phyloP scores from a whole-genome alignment of 2,113 vertebrate species.

The Triplophysa rosa region DNA sequence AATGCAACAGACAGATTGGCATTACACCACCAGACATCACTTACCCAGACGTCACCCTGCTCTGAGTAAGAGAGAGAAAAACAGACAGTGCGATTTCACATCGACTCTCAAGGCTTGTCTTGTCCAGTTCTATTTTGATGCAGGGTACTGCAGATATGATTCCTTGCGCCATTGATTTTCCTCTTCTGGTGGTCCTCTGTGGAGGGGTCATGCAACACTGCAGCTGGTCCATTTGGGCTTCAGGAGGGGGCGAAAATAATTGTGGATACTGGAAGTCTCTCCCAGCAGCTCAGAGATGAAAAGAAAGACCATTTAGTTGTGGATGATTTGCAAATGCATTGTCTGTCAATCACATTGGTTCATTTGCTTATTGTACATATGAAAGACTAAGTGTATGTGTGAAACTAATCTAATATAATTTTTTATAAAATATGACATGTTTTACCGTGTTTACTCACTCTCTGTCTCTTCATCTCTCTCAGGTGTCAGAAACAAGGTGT shows the following conservation, averaged over 20 bases:
- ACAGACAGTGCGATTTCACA: slow-evolving; percentile 14
- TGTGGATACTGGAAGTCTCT: background rate
- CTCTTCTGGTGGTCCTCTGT: slow-evolving; percentile 1
- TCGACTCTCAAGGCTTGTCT: slow-evolving; percentile 2
- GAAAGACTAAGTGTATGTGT: background rate
- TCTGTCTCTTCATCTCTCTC: slow-evolving; percentile 46
- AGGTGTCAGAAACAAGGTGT: slow-evolving; percentile 96
- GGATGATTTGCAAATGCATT: background rate
- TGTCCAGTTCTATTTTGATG: slow-evolving; percentile 29
- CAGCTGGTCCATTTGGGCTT: background rate
- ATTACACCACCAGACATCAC: slow-evolving; percentile 29
- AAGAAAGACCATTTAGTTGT: background rate
- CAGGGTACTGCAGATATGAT: slow-evolving; percentile 1
- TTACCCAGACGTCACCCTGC: slow-evolving; percentile 22
- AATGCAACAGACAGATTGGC: slow-evolving; percentile 23
- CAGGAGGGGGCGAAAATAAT: slow-evolving; percentile 1
- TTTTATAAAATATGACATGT: background rate
- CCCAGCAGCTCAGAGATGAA: background rate
- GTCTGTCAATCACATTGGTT: background rate
- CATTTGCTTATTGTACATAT: slow-evolving; percentile 28
- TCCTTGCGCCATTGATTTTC: background rate
- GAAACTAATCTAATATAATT: background rate
- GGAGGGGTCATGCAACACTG: slow-evolving; percentile 1
- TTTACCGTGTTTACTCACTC: slow-evolving; percentile 13
- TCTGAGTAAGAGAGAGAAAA: slow-evolving; percentile 8